Percentiles rank a stretch among this genome's conserved stretches.
These are phyloP conservation scores for Calosoma granatense DNA, from an alignment of 1,140 invertebrate genomes.

Conservation along the genomic window DNA sequence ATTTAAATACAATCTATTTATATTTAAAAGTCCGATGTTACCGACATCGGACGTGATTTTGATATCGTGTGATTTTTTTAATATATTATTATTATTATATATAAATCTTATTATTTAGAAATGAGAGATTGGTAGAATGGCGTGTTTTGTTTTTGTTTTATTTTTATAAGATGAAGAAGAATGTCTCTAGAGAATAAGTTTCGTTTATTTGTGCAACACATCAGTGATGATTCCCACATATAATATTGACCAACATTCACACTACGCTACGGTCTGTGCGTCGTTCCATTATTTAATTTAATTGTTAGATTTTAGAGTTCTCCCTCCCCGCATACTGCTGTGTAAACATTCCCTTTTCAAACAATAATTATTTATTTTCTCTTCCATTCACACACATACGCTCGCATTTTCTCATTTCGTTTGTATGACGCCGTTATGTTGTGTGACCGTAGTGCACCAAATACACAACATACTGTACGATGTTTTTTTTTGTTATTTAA, in stretches of 20 bases:
- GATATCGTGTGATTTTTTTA: slow-evolving; percentile 36
- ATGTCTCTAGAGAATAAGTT: slow-evolving; percentile 9
- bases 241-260: no score
- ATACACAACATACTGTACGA: no score
- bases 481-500: slow-evolving; percentile 37
- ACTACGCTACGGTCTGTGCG: slow-evolving; percentile 6
- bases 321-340: no score
- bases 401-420: slow-evolving; percentile 22
- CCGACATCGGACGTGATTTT: slow-evolving; percentile 28
- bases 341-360: slow-evolving; percentile 3
- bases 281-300: slow-evolving; percentile 15
- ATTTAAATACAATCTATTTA: slow-evolving; percentile 20
- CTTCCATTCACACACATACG: no score
- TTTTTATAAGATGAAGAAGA: slow-evolving; percentile 9
- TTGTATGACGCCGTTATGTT: slow-evolving; percentile 25
- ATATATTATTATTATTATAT: slow-evolving; percentile 23
- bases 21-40: slow-evolving; percentile 14
- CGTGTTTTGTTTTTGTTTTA: slow-evolving; percentile 30
- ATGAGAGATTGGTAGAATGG: slow-evolving; percentile 15
- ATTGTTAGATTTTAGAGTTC: slow-evolving; percentile 8
- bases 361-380: slow-evolving; percentile 20
- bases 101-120: slow-evolving; percentile 20
- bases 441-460: slow-evolving; percentile 27
- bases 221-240: not conserved
- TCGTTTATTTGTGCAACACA: slow-evolving; percentile 4